phyloP scores from a whole-genome alignment of 2,888 invertebrate species.

The Drosophila meridionalis region DNA sequence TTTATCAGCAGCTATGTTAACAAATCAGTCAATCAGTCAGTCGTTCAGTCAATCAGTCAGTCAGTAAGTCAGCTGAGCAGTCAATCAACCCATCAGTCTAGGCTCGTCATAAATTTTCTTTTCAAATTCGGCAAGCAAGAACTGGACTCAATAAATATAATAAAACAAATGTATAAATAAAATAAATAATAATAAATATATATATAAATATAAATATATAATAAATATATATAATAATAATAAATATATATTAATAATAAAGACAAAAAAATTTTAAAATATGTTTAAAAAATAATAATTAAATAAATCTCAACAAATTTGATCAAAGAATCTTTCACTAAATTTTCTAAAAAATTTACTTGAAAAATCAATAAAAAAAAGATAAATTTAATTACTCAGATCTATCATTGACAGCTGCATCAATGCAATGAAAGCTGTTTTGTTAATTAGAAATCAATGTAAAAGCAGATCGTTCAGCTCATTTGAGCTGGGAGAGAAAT shows the following conservation, averaged over 20 bases:
- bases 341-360: not conserved
- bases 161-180: not conserved
- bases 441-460: conserved; percentile 60
- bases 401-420: not conserved
- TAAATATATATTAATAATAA: too few relatives aligned
- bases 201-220: not conserved
- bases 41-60: not conserved
- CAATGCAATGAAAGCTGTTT: conserved; percentile 44
- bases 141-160: not conserved
- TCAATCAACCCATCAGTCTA: not conserved
- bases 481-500: conserved; percentile 54
- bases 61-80: not conserved
- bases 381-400: not conserved
- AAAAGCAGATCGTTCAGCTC: conserved; percentile 33
- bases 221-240: too few relatives aligned
- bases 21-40: not conserved
- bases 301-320: not conserved
- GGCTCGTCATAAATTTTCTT: not conserved
- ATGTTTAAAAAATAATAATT: not conserved
- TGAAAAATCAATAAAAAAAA: not conserved
- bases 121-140: not conserved
- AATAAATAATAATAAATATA: not conserved
- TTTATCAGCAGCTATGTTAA: not conserved
- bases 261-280: not conserved
- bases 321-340: not conserved